Evolutionary conservation across 2,888 invertebrate species (phyloP).

Genomic region (Arrhopalites spinosus): DNA sequence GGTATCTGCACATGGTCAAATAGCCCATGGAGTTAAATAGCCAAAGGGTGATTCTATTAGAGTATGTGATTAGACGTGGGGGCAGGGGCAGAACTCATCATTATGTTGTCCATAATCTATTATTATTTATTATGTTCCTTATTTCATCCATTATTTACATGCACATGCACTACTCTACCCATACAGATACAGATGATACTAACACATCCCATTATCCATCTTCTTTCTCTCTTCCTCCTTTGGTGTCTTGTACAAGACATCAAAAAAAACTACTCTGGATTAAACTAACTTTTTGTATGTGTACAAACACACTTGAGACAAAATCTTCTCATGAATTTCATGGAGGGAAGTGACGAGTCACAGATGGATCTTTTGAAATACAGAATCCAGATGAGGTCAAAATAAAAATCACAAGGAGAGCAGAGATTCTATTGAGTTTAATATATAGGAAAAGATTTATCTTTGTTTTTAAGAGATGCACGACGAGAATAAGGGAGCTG

Average conservation of each 20-base stretch:
- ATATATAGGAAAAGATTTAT: too few species aligned
- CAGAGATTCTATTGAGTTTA: too few species aligned
- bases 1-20: conserved; percentile 10
- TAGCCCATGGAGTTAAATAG: conserved; percentile 13
- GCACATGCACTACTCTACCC: not conserved
- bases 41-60: conserved; percentile 29
- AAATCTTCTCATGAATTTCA: too few species aligned
- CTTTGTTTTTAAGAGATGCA: not conserved
- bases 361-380: not conserved
- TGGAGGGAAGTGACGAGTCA: not conserved
- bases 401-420: not conserved
- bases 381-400: conserved; percentile 23
- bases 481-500: not conserved
- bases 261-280: not conserved
- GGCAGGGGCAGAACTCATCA: conserved; percentile 20
- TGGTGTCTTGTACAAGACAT: too few species aligned
- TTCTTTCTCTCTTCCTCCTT: too few species aligned
- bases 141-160: conserved; percentile 6
- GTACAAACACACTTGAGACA: too few species aligned
- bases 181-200: too few species aligned
- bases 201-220: too few species aligned
- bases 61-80: conserved; percentile 24
- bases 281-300: not conserved
- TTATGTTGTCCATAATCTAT: conserved; percentile 31
- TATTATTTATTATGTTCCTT: conserved; percentile 20